Conservation (phyloP, 1,140 invertebrate genomes). For the Triops cancriformis region DNA sequence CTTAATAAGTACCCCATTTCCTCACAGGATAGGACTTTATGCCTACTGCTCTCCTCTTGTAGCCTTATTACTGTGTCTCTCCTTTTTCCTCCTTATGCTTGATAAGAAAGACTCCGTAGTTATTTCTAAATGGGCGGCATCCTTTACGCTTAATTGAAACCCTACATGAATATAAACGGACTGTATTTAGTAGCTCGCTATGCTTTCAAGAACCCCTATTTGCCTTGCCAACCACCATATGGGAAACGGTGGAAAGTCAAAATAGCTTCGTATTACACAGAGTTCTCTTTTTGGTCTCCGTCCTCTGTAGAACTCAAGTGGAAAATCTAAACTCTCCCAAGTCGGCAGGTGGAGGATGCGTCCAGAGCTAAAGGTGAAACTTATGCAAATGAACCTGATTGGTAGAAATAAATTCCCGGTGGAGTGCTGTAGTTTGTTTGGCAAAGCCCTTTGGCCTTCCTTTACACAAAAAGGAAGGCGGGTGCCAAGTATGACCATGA, state of each 20-base stretch:
- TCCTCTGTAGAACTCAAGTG: not conserved
- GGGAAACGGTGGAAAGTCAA: not conserved
- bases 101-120: not conserved
- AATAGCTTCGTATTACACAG: not conserved
- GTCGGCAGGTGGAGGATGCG: not conserved
- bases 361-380: not conserved
- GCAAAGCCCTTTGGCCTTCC: not conserved
- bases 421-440: not conserved
- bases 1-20: not conserved
- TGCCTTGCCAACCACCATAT: not conserved
- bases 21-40: not conserved
- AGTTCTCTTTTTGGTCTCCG: not conserved
- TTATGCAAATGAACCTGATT: not conserved
- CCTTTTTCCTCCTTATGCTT: not conserved
- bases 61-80: not conserved
- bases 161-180: not conserved
- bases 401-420: not conserved
- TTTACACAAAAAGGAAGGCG: not conserved
- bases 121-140: not conserved
- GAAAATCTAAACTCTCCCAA: not conserved
- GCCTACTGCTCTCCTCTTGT: not conserved
- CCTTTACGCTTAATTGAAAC: conserved; percentile 7
- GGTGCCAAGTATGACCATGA: not conserved
- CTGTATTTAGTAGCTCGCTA: not conserved
- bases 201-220: not conserved